Percentiles rank a stretch among this genome's conserved stretches.
phyloP scores from a whole-genome alignment of 2,797 vertebrate genomes.

The Myotis myotis region DNA sequence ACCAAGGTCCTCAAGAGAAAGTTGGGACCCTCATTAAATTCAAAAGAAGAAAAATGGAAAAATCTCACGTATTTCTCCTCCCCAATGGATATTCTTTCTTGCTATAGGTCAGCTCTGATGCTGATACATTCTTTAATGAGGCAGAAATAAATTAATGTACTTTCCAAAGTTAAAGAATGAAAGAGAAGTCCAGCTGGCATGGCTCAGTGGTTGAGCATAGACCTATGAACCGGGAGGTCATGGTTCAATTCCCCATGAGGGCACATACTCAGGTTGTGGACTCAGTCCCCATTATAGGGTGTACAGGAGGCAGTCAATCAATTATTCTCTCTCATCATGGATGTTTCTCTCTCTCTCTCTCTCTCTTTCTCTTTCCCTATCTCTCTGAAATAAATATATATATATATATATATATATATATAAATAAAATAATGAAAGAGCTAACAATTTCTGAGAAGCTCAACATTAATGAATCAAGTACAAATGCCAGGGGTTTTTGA shows the following conservation, averaged over 20 bases:
- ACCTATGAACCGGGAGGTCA: too few species aligned
- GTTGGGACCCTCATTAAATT: not conserved
- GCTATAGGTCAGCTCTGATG: not conserved
- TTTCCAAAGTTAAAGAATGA: not conserved
- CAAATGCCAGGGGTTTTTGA: not conserved
- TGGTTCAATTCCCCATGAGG: too few species aligned
- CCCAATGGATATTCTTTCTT: not conserved
- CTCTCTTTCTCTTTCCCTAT: too few species aligned
- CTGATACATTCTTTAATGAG: not conserved
- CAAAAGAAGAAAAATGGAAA: not conserved
- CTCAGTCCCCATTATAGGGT: too few species aligned
- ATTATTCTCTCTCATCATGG: too few species aligned
- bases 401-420: too few species aligned
- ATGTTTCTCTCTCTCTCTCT: too few species aligned
- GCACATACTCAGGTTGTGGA: too few species aligned
- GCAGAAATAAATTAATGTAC: not conserved
- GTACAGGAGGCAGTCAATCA: too few species aligned
- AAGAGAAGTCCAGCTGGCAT: not conserved
- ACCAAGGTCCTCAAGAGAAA: not conserved
- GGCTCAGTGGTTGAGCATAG: too few species aligned
- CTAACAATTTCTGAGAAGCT: not conserved
- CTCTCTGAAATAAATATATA: too few species aligned
- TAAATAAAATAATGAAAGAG: too few species aligned
- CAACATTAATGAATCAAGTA: not conserved
- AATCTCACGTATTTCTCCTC: not conserved